Base-by-base conservation (phyloP, 2,888 invertebrate genomes). In the Periphyllus acericola region DNA sequence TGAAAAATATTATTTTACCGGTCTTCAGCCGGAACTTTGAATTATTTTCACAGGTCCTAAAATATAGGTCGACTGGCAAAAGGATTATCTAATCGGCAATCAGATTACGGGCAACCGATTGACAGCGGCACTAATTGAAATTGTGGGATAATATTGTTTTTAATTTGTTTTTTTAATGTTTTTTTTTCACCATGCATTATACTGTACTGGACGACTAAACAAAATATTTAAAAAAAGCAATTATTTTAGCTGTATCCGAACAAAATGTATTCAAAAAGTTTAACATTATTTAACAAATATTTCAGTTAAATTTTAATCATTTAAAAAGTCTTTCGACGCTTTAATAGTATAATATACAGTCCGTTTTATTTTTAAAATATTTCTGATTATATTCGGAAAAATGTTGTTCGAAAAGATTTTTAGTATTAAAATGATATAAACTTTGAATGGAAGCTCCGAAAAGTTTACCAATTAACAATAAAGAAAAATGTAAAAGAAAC, bases 61-160 rank as follows among this genome's bases (percentile, higher is more conserved):
- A 83, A 83, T 74, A 55, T 83, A 55, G 83, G 36, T 72, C 72
- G 66, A 83, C 32, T 8, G 71, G 32, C n/a, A 55, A 36, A 36
- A 19, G 60, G 19, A 74, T 83, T 21, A 83, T 83, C 60, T 74
- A 74, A 75, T 75, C 36, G 83, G 36, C 36, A 83, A 74, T 83
- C 60, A 60, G 40, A 66, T 76, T 32, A 84, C 32, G n/a, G n/a
- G n/a, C 29, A 25, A 40, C 11, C 46, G 46, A 84, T 84, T 68
- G 75, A 76, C 75, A 60, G 75, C 3, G 17, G 29, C n/a, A 66
- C 25, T 76, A 75, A 75, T 84, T 66, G 46, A 76, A 84, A 66
- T 66, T 8, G 76, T 46, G 46, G 68, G 76, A 76, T 76, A 60
- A 60, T 71, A 71, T 82, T 68, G 52, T 71, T 84, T 66, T 66